A percentile compares a stretch with the other conserved stretches of the same genome.
These are phyloP conservation scores for Salminus brasiliensis DNA, from an alignment of 2,113 vertebrate species.

Conservation along the genomic window DNA sequence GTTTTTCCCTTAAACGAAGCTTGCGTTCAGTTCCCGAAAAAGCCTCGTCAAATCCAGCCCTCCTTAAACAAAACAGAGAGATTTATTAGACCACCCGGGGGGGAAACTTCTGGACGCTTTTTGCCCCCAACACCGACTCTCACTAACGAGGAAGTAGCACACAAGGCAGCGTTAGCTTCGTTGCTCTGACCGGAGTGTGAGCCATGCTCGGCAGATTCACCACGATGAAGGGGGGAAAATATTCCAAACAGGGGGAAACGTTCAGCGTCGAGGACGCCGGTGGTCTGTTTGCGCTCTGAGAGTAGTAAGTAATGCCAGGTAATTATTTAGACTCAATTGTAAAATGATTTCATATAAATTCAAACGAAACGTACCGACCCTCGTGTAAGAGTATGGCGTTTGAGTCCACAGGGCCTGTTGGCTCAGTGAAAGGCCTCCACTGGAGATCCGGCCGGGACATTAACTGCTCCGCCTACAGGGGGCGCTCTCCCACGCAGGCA, in stretches of 20 bases:
- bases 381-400: not conserved
- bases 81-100: not conserved
- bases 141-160: constrained; percentile 55
- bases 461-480: not conserved
- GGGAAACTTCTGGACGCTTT: constrained; percentile 52
- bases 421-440: not conserved
- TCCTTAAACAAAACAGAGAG: not conserved
- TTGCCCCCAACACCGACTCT: constrained; percentile 38
- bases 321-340: not conserved
- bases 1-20: not conserved
- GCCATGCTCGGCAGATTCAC: constrained; percentile 47
- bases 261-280: not conserved
- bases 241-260: not conserved
- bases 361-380: not conserved
- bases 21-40: not conserved
- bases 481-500: not conserved
- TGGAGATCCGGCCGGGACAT: not conserved
- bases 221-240: not conserved
- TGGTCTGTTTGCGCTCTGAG: not conserved
- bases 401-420: not conserved
- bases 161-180: not conserved
- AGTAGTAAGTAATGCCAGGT: not conserved
- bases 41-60: too few species aligned
- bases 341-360: not conserved
- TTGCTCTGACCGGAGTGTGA: not conserved